phyloP scores from a whole-genome alignment of 1,140 invertebrate species.

The Meloidogyne exigua region DNA sequence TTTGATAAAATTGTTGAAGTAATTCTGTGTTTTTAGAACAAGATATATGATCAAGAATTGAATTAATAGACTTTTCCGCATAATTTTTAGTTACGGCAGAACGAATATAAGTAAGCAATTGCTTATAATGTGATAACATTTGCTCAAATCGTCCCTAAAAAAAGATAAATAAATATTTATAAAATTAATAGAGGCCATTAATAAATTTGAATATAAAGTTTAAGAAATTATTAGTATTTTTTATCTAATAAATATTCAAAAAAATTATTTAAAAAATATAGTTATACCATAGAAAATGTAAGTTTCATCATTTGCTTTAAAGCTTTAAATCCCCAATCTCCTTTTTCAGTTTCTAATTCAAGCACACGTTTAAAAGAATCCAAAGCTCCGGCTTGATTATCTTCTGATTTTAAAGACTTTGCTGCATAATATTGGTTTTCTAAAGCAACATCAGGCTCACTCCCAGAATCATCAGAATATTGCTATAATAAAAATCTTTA shows the following conservation, averaged over 20 bases:
- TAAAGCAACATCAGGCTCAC: constrained; percentile 94
- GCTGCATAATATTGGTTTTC: constrained; percentile 99
- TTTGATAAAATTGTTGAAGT: constrained; percentile 99
- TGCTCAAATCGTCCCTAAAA: constrained; percentile 84
- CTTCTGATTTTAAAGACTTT: constrained; percentile 93
- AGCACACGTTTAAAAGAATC: constrained; percentile 85
- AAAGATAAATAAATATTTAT: constrained; percentile 21
- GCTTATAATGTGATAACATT: constrained; percentile 96
- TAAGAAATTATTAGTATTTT: too few species aligned
- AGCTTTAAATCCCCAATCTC: constrained; percentile 99
- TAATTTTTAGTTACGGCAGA: constrained; percentile 98
- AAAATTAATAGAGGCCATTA: too few species aligned
- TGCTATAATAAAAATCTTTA: constrained; percentile 55
- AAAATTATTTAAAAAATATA: constrained; percentile 14
- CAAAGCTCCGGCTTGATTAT: constrained; percentile 77
- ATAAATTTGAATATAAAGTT: too few species aligned
- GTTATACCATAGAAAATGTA: constrained; percentile 87
- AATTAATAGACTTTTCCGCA: constrained; percentile 99
- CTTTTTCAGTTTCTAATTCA: constrained; percentile 89
- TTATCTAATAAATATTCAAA: too few species aligned
- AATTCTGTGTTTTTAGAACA: constrained; percentile 87
- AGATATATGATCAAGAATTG: constrained; percentile 97
- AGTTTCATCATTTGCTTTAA: constrained; percentile 99
- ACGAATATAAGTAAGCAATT: constrained; percentile 93
- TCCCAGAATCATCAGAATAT: constrained; percentile 69